Conservation (phyloP, 2,888 invertebrate genomes). For the Acanthosepion lycidas region DNA sequence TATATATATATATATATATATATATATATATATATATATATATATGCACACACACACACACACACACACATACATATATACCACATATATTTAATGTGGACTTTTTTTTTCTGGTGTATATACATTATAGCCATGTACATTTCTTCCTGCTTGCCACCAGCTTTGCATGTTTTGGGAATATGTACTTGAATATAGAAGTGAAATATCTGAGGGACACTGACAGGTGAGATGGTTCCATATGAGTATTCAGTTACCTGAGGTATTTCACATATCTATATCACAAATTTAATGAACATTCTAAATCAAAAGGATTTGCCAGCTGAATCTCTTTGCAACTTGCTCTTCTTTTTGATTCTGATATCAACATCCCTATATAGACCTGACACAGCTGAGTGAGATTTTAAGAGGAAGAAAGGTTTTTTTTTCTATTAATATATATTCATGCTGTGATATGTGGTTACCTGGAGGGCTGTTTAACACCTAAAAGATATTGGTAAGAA, state of each 20-base stretch:
- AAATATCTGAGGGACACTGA: neutral
- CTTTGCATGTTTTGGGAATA: neutral
- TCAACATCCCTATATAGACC: neutral
- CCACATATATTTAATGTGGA: too few species aligned
- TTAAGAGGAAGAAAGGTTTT: neutral
- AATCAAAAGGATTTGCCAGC: neutral
- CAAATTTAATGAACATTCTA: neutral
- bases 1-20: too few species aligned
- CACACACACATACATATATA: too few species aligned
- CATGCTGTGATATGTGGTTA: neutral
- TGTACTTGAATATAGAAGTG: neutral
- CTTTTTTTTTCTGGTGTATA: too few species aligned
- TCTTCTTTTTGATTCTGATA: neutral
- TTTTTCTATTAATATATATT: neutral
- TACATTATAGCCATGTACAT: neutral
- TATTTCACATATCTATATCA: neutral
- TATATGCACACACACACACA: too few species aligned
- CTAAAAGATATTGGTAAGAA: neutral
- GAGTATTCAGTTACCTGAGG: conserved; percentile 20
- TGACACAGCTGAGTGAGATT: neutral
- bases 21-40: too few species aligned
- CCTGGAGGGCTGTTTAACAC: neutral
- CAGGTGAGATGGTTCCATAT: neutral
- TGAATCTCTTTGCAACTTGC: neutral
- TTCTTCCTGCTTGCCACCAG: neutral